A percentile compares a stretch with the other conserved stretches of the same genome.
Conservation (phyloP, 2,888 invertebrate genomes). For the Orthonychiurus folsomi region DNA sequence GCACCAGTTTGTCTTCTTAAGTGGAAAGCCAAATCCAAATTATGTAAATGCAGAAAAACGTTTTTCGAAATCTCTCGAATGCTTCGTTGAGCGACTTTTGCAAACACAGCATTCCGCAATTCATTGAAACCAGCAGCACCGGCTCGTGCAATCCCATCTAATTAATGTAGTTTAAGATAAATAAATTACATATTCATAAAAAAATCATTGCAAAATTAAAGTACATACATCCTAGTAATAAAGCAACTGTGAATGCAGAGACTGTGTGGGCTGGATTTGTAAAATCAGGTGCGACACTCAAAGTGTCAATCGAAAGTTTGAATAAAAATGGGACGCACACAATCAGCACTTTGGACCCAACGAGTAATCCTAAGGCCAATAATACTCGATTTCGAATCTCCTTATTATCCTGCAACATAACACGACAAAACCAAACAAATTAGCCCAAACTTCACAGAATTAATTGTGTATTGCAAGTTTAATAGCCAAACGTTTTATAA, state of each 20-base stretch:
- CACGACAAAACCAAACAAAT: slow-evolving; percentile 12
- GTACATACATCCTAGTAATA: slow-evolving; percentile 82
- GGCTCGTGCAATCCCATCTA: slow-evolving; percentile 88
- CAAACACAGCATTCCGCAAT: slow-evolving; percentile 93
- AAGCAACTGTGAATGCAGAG: slow-evolving; percentile 64
- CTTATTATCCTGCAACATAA: slow-evolving; percentile 57
- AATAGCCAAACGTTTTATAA: slow-evolving; percentile 2
- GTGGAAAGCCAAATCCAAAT: slow-evolving; percentile 88
- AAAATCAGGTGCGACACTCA: slow-evolving; percentile 65
- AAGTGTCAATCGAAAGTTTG: slow-evolving; percentile 81
- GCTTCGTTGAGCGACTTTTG: slow-evolving; percentile 93
- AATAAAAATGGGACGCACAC: slow-evolving; percentile 92
- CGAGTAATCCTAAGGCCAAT: slow-evolving; percentile 67
- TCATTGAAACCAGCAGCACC: slow-evolving; percentile 91
- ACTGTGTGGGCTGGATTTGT: slow-evolving; percentile 71
- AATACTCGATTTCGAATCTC: slow-evolving; percentile 69
- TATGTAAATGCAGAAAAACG: slow-evolving; percentile 92
- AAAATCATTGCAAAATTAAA: too few species aligned
- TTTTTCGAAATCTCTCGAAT: slow-evolving; percentile 87
- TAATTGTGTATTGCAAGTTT: too few species aligned
- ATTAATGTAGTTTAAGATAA: slow-evolving; percentile 6
- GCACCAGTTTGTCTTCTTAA: slow-evolving; percentile 90
- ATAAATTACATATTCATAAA: slow-evolving; percentile 3
- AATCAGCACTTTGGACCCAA: slow-evolving; percentile 77
- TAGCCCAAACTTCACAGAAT: too few species aligned